These are phyloP conservation scores for Nothocercus nigrocapillus DNA, from an alignment of 2,113 vertebrate genomes.

Conservation along the genomic window DNA sequence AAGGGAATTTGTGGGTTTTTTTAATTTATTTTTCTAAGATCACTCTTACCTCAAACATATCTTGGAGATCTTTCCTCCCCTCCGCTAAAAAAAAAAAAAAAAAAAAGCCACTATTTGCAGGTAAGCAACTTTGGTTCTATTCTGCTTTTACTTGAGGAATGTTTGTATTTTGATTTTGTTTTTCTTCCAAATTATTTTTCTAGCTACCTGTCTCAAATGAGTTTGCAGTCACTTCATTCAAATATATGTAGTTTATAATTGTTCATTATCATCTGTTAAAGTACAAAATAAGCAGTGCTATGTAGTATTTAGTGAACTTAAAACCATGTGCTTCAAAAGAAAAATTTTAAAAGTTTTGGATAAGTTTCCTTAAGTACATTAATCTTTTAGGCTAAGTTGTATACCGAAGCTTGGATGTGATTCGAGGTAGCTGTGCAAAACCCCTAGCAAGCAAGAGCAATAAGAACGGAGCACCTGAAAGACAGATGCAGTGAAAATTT, in stretches of 20 bases:
- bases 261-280: background rate
- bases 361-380: background rate
- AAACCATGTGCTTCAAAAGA: background rate
- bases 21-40: background rate
- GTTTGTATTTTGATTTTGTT: background rate
- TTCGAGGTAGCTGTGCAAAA: constrained; percentile 21
- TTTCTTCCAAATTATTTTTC: background rate
- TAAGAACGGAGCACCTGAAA: constrained; percentile 49
- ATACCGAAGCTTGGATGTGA: background rate
- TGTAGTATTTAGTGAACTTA: background rate
- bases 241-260: background rate
- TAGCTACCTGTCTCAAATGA: background rate
- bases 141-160: background rate
- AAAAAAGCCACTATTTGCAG: background rate
- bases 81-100: no score
- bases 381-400: background rate
- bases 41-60: background rate
- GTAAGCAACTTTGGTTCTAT: background rate
- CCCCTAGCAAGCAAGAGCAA: constrained; percentile 3
- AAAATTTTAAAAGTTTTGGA: background rate
- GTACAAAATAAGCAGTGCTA: background rate
- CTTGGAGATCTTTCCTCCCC: background rate
- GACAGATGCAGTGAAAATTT: constrained; percentile 61
- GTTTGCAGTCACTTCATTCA: background rate
- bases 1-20: background rate